Evolutionary conservation across 1,140 invertebrate genomes (phyloP).

Genomic region (Mycetomoellerius zeteki): DNA sequence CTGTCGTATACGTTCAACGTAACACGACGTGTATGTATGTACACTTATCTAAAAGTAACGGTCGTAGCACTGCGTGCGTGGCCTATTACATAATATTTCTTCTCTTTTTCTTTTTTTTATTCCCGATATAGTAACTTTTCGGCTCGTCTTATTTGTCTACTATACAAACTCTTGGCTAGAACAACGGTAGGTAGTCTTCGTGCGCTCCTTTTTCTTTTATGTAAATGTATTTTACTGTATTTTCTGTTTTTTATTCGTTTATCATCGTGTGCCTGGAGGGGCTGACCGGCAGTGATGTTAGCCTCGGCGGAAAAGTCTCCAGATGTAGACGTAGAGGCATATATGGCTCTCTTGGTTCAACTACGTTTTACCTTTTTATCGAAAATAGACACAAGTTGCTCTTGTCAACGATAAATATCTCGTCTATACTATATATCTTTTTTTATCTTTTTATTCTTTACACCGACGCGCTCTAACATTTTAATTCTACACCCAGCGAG

Average conservation of each 20-base stretch:
- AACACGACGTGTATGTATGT: slow-evolving; percentile 67
- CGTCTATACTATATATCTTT: slow-evolving; percentile 13
- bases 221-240: slow-evolving; percentile 43
- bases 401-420: slow-evolving; percentile 34
- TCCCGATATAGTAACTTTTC: slow-evolving; percentile 33
- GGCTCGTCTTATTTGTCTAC: slow-evolving; percentile 55
- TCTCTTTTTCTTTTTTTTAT: neutral
- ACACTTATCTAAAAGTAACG: slow-evolving; percentile 61
- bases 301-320: slow-evolving; percentile 39
- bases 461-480: slow-evolving; percentile 33
- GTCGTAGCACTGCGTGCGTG: slow-evolving; percentile 45
- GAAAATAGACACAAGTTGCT: slow-evolving; percentile 56
- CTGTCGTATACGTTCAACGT: slow-evolving; percentile 67
- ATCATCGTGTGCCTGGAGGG: slow-evolving; percentile 48
- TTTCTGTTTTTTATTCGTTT: slow-evolving; percentile 40
- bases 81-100: slow-evolving; percentile 38
- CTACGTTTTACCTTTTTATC: slow-evolving; percentile 42
- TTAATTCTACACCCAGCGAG: slow-evolving; percentile 54
- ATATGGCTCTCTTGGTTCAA: slow-evolving; percentile 5
- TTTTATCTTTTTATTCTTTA: slow-evolving; percentile 33
- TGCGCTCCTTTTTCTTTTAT: slow-evolving; percentile 39
- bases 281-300: slow-evolving; percentile 56
- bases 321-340: slow-evolving; percentile 44
- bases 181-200: slow-evolving; percentile 45
- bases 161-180: slow-evolving; percentile 59